Base-by-base conservation (phyloP, 2,113 vertebrate genomes). In the Pycnonotus jocosus region DNA sequence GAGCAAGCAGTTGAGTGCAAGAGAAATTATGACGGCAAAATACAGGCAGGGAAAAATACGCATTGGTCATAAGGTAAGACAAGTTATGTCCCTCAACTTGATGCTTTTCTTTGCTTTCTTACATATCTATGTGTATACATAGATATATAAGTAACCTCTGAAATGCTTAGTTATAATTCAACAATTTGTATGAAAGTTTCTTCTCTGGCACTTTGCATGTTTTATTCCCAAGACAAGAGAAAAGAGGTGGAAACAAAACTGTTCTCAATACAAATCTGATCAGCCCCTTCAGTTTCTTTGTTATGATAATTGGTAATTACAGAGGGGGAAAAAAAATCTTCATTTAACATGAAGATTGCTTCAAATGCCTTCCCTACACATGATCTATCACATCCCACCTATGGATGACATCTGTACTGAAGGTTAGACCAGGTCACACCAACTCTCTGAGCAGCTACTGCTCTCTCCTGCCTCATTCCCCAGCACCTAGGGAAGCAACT, bases 291-390 rank as follows among this genome's bases (percentile, higher is more conserved):
- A 95, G 76, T 92, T 95, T 92, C 93, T 96, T 97, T 97, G 94
- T 97, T 81, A 96, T 96, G 92, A 91, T 96, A 97, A 97, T 97
- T 95, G 88, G 74, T 94, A 97, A 96, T 94, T 93, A 93, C 68
- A 77, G 47, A 56, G 37, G 42, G 2, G 1, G 25, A 65, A 61
- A 91, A 92, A 90, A 86, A n/a, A 35, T 56, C 73, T 95, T 90
- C 65, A 80, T 85, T 97, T 96, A 86, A 94, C 45, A 91, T 86
- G 81, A 95, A 93, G 94, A 92, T 94, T 88, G 62, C 38, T 95
- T 66, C 54, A 71, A 82, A 76, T 82, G 58, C 70, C 54, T 94
- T 91, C 90, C 58, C 73, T 92, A 70, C 94, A 81, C 61, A 79
- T 80, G 93, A 96, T 93, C 93, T 91, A 74, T 92, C 91, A 92